phyloP scores from a whole-genome alignment of 2,113 vertebrate genomes.

The Microcebus ravelobensis region DNA sequence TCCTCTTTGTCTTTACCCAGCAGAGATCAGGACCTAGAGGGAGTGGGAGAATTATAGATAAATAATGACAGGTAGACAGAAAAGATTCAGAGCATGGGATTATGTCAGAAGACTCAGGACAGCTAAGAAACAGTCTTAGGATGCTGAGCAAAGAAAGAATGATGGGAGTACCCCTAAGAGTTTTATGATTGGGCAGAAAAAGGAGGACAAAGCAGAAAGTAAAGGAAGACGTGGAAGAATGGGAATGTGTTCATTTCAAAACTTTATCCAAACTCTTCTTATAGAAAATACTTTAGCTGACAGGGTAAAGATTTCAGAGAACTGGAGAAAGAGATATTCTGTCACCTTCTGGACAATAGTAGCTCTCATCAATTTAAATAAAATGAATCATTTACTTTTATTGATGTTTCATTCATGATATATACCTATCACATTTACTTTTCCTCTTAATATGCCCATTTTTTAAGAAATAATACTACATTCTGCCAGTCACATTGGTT shows the following conservation, averaged over 20 bases:
- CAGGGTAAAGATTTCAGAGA: not conserved
- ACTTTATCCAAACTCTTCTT: not conserved
- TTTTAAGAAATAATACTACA: not conserved
- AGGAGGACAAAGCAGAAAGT: not conserved
- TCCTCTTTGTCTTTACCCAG: not conserved
- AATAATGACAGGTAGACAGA: not conserved
- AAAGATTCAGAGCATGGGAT: not conserved
- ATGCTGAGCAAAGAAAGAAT: not conserved
- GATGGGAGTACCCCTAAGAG: too few relatives aligned
- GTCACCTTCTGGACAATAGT: not conserved
- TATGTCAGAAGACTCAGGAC: not conserved
- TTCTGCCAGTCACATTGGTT: not conserved
- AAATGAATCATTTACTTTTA: not conserved
- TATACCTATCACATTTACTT: not conserved
- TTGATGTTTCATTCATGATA: not conserved
- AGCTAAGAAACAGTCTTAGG: not conserved
- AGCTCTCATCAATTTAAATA: slow-evolving; percentile 7
- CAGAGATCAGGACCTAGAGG: not conserved
- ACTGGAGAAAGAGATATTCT: not conserved
- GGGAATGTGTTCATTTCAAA: not conserved
- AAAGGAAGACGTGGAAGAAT: not conserved
- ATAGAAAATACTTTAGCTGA: not conserved
- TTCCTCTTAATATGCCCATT: not conserved
- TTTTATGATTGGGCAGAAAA: not conserved
- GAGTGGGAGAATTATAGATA: not conserved